Evolutionary conservation across 2,113 vertebrate species (phyloP), one percentile per base, ranked within the genome.

Genomic region (Numenius arquata): DNA sequence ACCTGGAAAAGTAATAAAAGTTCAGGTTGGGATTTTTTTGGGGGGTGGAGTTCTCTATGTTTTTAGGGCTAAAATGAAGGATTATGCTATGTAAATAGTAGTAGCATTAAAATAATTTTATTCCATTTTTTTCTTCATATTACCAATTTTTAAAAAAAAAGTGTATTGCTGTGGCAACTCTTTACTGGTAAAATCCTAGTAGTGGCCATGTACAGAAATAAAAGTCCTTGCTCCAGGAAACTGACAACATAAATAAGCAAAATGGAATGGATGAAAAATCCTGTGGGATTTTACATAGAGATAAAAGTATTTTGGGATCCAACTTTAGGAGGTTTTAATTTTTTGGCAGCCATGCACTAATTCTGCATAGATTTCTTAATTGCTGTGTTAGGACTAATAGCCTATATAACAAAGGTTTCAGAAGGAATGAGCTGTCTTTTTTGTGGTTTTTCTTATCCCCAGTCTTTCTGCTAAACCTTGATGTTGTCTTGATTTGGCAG

Each of bases 1-100:
- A 87, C 32, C 47, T 95, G 80, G 89, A 87, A 89, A 95, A 95
- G 63, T 73, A 92, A 90, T 93, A 71, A 38, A 83, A 80, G 34
- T 53, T 82, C 61, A 62, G 17, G 5, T 52, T 75, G 21, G 23
- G 0, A 61, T 25, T 61, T 36, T 36, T 70, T 67, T 61, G 13
- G 20, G 1, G 4, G 4, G 53, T 48, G 22, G 25, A 58, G 30
- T 4, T 65, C 20, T 75, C 48, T 67, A 1, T 73, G 43, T 29
- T 82, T 84, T 71, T 45, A 62, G 29, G 38, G 48, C 34, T 71
- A n/a, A 91, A 93, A 81, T 50, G 52, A 62, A 75, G 45, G 23
- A 72, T 75, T 78, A 19, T 68, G 16, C 23, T 50, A 13, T 52
- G 19, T 58, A 53, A 84, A 18, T 73, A 29, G 41, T 91, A 58